Base-by-base conservation (phyloP, 2,888 invertebrate genomes). In the Caenorhabditis drosophilae region DNA sequence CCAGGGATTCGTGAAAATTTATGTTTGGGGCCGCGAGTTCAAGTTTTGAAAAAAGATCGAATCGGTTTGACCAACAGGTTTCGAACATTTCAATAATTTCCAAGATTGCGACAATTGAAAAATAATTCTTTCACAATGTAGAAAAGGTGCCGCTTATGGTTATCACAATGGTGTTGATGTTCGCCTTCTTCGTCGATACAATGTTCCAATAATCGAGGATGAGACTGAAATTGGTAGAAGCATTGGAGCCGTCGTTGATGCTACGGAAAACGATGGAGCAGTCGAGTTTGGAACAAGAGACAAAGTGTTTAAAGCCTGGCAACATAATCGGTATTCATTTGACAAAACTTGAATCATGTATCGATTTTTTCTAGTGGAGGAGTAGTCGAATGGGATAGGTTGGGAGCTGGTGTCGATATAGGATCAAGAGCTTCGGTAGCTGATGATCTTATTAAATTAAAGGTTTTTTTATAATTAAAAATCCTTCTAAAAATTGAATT, bases 101-200 rank as follows among this genome's bases (percentile, higher is more conserved):
- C n/a, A n/a, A n/a, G n/a, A n/a, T n/a, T n/a, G n/a, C n/a, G n/a
- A n/a, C n/a, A n/a, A n/a, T n/a, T n/a, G n/a, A n/a, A n/a, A n/a
- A n/a, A n/a, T n/a, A n/a, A n/a, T 22, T 20, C 22, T 41, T 41
- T 7, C 26, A 26, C 22, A n/a, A n/a, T 46, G 31, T 20, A 48
- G 73, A 23, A 60, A 70, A 54, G 75, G 75, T 40, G 64, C 66
- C 9, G 63, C 75, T 1, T 76, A 72, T 55, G 75, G 75, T 2
- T 76, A 76, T 66, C 67, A 70, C 46, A 76, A 76, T 40, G 75
- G 75, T 20, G 72, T 76, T 1, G 75, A 76, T 38, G 49, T 75
- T 36, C 55, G 73, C 3, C 27, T 74, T 16, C 49, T 76, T 53
- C 61, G 66, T 22, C 50, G 56, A 9, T 48, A 60, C 25, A 70